Evolutionary conservation across 2,113 vertebrate genomes (phyloP).

Genomic region (Oxygymnocypris stewartii): DNA sequence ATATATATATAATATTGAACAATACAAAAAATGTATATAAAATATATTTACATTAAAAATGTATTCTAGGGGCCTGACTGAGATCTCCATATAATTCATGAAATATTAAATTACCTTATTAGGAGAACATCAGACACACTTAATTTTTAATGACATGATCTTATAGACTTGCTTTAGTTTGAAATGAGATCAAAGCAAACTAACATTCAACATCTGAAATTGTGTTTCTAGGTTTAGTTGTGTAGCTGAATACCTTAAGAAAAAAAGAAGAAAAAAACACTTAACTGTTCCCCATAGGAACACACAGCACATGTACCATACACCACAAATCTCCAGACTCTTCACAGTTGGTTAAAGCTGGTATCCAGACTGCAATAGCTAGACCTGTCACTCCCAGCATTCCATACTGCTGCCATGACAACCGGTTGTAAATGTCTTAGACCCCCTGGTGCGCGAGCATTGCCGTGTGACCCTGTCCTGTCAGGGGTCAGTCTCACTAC

Average conservation of each 20-base stretch:
- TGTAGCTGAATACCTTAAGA: too few species aligned
- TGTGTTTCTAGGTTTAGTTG: too few species aligned
- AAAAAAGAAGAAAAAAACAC: too few species aligned
- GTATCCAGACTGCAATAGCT: conserved; percentile 15
- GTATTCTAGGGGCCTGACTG: neutral
- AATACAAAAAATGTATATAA: too few species aligned
- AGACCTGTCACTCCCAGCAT: conserved; percentile 33
- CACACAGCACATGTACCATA: neutral
- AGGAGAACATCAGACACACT: too few species aligned
- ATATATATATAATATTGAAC: neutral
- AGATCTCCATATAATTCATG: neutral
- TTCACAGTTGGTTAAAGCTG: conserved; percentile 27
- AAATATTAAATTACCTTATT: too few species aligned
- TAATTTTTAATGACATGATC: too few species aligned
- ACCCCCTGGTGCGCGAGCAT: neutral
- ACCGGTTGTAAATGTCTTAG: conserved; percentile 14
- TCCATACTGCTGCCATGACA: conserved; percentile 44
- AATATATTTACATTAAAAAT: too few species aligned
- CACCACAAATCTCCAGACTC: conserved; percentile 17
- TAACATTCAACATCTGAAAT: too few species aligned
- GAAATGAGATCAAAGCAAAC: too few species aligned
- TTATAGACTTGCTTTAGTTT: too few species aligned
- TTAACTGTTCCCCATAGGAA: neutral
- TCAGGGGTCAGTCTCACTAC: conserved; percentile 35
- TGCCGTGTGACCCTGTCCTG: conserved; percentile 28